Conservation (phyloP, 2,888 invertebrate genomes). For the Nymphalis polychloros region DNA sequence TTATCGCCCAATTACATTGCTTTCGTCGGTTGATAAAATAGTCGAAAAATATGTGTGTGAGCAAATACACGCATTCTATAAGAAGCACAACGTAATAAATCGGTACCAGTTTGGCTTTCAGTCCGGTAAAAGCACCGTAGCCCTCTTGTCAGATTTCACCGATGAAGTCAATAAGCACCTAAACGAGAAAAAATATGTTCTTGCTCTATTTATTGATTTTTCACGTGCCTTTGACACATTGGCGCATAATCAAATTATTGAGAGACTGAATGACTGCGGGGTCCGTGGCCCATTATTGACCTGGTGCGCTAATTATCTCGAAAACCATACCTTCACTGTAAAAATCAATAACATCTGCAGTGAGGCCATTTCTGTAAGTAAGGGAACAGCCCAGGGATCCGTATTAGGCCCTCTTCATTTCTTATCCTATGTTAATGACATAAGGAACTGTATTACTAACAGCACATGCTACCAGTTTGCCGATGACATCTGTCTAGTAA, state of each 20-base stretch:
- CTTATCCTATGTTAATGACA: background rate
- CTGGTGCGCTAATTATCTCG: no score
- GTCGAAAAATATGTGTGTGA: background rate
- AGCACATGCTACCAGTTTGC: background rate
- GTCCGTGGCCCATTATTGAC: no score
- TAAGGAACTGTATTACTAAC: background rate
- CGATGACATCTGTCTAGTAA: background rate
- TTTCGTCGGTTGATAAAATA: constrained; percentile 1
- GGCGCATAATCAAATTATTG: no score
- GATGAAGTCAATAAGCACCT: background rate
- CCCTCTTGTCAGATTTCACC: background rate
- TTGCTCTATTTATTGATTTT: no score
- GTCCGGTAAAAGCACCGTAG: background rate
- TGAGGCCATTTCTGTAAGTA: background rate
- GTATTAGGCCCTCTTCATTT: background rate
- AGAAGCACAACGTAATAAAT: background rate
- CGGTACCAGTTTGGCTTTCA: background rate
- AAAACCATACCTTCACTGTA: no score
- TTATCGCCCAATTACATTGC: background rate
- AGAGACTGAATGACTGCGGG: no score
- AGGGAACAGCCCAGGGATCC: background rate
- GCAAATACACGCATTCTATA: constrained; percentile 1
- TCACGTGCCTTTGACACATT: no score
- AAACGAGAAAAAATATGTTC: background rate
- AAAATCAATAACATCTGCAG: background rate